Evolutionary conservation across 2,888 invertebrate species (phyloP).

Genomic region (Linnaemya vulpina): DNA sequence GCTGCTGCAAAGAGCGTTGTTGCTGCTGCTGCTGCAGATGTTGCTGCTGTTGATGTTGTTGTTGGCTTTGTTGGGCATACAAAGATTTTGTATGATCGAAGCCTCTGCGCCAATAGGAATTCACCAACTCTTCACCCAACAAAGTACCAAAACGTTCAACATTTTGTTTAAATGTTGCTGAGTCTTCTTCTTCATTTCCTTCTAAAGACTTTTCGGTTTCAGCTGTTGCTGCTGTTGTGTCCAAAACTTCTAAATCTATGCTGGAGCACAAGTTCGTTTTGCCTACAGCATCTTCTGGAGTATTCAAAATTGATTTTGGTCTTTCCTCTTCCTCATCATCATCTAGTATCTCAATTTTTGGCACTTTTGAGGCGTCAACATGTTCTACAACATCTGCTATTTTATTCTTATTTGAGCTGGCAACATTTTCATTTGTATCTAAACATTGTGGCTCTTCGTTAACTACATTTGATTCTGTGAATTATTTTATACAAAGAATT

Average conservation of each 20-base stretch:
- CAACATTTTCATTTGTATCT: conserved; percentile 50
- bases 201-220: conserved; percentile 43
- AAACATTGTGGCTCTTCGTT: conserved; percentile 54
- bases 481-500: conserved; percentile 65
- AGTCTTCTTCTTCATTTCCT: conserved; percentile 39
- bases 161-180: conserved; percentile 81
- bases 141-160: conserved; percentile 89
- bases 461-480: conserved; percentile 55
- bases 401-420: conserved; percentile 14
- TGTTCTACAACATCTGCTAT: conserved; percentile 40
- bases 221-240: conserved; percentile 13
- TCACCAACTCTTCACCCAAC: conserved; percentile 91
- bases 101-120: conserved; percentile 90
- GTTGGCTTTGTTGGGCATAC: conserved; percentile 78
- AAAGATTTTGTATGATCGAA: conserved; percentile 85
- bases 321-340: conserved; percentile 70
- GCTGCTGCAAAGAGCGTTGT: conserved; percentile 48
- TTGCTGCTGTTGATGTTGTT: conserved; percentile 55
- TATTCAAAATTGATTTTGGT: conserved; percentile 15
- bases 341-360: conserved; percentile 74
- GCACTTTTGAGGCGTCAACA: conserved; percentile 70
- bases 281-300: background rate
- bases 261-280: conserved; percentile 17
- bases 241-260: conserved; percentile 71
- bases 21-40: conserved; percentile 78